Evolutionary conservation across 2,888 invertebrate species (phyloP), one percentile per base, ranked within the genome.

Genomic region (Amiota communis): DNA sequence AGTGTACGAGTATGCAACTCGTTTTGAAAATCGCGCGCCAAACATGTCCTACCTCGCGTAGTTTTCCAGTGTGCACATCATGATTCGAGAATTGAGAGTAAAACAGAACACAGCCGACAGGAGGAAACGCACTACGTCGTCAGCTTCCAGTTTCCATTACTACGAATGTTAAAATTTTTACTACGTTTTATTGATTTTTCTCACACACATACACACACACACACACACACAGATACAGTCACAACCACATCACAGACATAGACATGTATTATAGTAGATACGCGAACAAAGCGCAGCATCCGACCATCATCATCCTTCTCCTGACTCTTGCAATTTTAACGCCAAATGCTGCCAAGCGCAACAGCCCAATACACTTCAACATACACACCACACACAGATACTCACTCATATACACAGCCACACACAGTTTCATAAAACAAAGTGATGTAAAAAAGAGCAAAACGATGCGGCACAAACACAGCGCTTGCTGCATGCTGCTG

Each of bases 11-110:
- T 36, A 36, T 75, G 77, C 72, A 77, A 75, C 70, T 76, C 70
- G 65, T 73, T 20, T 79, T 76, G 77, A 71, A 64, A 83, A 83
- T 85, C 82, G 81, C 87, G 86, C 86, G 87, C 86, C 87, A 86
- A 86, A 86, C 86, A 86, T 86, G 86, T 84, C 86, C 86, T 86
- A 86, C 86, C 86, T 87, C 87, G 85, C 87, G 78, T 75, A 75
- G 72, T 77, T 83, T 87, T 84, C 83, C 86, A 86, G 87, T 86
- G 87, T 83, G 87, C 84, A 86, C 83, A 83, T 79, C 83, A 81
- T 80, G 74, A 71, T 57, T 76, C 11, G 64, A 36, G 36, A 36
- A 36, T 36, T 36, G 36, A 36, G 36, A 36, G 36, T 36, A 36
- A 6, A 36, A 36, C 36, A 36, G 36, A 36, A 6, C 51, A 63